Base-by-base conservation (phyloP, 1,140 invertebrate species). In the Pogonomyrmex barbatus region DNA sequence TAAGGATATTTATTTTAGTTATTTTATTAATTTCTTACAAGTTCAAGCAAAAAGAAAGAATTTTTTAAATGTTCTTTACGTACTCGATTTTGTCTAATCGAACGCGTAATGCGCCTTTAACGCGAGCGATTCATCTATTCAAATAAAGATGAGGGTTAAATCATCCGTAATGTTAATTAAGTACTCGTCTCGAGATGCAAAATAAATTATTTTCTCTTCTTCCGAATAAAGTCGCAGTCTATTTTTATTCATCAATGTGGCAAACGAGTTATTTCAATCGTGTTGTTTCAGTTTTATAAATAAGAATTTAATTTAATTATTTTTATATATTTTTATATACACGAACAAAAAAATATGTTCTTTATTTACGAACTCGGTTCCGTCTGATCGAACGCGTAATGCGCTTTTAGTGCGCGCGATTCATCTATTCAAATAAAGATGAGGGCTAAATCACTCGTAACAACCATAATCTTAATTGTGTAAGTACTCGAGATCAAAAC, bases 61-160 rank as follows among this genome's bases (percentile, higher is more conserved):
- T 24, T 24, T 24, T 24, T 24, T 24, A 24, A 24, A 24, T 24
- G 30, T 54, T 45, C 70, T 47, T 58, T 47, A n/a, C 12, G 0
- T 56, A 45, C 10, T 47, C 17, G 10, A 5, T 14, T 17, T 2
- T 10, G 12, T 47, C 39, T 17, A 24, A 73, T 45, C 33, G 12
- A 75, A 17, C 12, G 58, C 68, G 54, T 87, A 89, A 85, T 88
- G 78, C 58, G 87, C 62, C 82, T 76, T 88, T 71, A 76, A 78
- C 56, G 33, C n/a, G 42, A 50, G 47, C 84, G 63, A 70, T 79
- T 62, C 70, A 52, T 81, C 52, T 8, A 73, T 73, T 82, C 67
- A 82, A 70, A 60, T 82, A 82, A 82, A 73, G 54, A 73, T 82
- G 68, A 58, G 54, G 10, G 30, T 56, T 73, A 82, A 82, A 82